Evolutionary conservation across 2,888 invertebrate species (phyloP), one percentile per base, ranked within the genome.

Genomic region (Lydus trimaculatus): DNA sequence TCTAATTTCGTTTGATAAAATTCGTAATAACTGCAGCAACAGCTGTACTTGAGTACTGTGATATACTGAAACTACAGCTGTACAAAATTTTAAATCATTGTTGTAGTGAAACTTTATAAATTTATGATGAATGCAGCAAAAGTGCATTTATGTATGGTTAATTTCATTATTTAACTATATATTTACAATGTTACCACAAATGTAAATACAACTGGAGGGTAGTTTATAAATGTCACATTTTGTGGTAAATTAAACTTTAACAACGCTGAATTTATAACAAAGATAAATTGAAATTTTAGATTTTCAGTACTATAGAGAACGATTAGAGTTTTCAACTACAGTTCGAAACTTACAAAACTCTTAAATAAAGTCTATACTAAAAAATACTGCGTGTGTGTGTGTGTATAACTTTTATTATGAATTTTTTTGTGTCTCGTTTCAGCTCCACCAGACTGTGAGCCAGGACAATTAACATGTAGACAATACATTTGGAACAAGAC

Each of bases 401-500:
- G 2, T 33, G 33, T 33, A 33, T n/a, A 33, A 9, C 3, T 31
- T 59, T 31, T 13, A 28, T 59, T 31, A 17, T 17, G 9, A 7
- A 28, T 28, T 31, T 68, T 52, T 68, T 5, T 43, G n/a, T 72
- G 73, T 70, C 70, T 65, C 43, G 59, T 79, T 88, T 65, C 89
- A 97, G 97, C 96, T 68, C 95, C 98, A 64, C 98, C 98, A 33
- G 96, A 97, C 81, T 98, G 98, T 85, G 96, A 97, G 79, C 89
- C 92, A 64, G 94, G 94, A 1, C 95, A 97, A 88, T 90, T 96
- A 82, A 94, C 94, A 52, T 98, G 98, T 86, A 92, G 93, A 63
- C 95, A 95, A 87, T 98, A 97, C 87, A 92, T 94, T 79, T 98
- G 95, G 90, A 98, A 98, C 88, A 95, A 94, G 87, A 96, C 97